Base-by-base conservation (phyloP, 2,113 vertebrate species). In the Aegotheles bennettii region DNA sequence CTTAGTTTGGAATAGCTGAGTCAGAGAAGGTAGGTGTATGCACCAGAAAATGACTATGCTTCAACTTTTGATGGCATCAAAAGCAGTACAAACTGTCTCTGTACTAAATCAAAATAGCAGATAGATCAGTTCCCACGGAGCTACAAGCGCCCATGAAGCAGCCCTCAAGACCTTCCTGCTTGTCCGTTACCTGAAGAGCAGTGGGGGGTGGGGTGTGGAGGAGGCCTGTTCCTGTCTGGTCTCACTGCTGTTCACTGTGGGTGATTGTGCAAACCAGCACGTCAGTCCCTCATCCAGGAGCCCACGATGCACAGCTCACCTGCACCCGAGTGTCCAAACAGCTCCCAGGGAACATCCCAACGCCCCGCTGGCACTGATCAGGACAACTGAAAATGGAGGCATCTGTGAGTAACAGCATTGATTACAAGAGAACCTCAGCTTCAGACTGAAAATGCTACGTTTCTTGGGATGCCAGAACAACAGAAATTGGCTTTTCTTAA, bases 321-420 rank as follows among this genome's bases (percentile, higher is more conserved):
- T 67, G n/a, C 51, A 43, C 2, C n/a, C 10, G 13, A 25, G 23
- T 19, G 26, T 48, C 64, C 38, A n/a, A 28, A 23, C 5, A 42
- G 42, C 76, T 15, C 81, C 87, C 90, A 1, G 9, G 25, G n/a
- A 24, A 0, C n/a, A 29, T 4, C 29, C 24, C 48, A 8, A 9
- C 17, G 43, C 33, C 56, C 10, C 17, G 25, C 61, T 4, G 9
- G 2, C 25, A 9, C 2, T 14, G 13, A 7, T 12, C 5, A 2
- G 50, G 36, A 31, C 15, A 28, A 33, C n/a, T 3, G 11, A 16
- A 6, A 54, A 38, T 1, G 0, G 4, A 80, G 40, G 26, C 57
- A 82, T 11, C 36, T 7, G 26, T 0, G 0, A 48, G n/a, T 9
- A 35, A 59, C 2, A 8, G 48, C n/a, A n/a, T n/a, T n/a, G n/a